A percentile compares a stretch with the other conserved stretches of the same genome.
Conservation (phyloP, 2,888 invertebrate genomes). For the Scaptomyza polygonia region DNA sequence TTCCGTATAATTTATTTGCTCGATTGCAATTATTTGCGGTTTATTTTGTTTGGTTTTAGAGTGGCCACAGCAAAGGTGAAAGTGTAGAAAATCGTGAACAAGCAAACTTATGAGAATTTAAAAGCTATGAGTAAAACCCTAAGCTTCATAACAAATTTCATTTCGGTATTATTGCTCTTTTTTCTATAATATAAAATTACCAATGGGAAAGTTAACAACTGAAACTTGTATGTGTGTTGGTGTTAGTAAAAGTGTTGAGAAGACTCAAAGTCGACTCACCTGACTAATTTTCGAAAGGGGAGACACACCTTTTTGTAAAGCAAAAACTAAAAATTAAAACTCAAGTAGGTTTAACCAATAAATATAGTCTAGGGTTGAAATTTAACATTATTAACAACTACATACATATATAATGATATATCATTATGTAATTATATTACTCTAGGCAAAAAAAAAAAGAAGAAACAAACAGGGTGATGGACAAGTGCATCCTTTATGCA, state of each 20-base stretch:
- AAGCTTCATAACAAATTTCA: constrained; percentile 13
- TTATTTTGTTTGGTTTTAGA: constrained; percentile 24
- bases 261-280: constrained; percentile 35
- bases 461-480: not conserved
- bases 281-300: constrained; percentile 36
- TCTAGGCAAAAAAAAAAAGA: not conserved
- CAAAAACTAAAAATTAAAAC: not conserved
- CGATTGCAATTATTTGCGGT: constrained; percentile 48
- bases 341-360: not conserved
- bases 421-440: not conserved
- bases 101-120: not conserved
- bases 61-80: not conserved
- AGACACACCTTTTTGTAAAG: not conserved
- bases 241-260: constrained; percentile 37
- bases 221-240: constrained; percentile 4
- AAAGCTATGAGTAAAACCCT: not conserved
- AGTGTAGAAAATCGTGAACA: not conserved
- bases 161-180: not conserved
- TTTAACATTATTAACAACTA: not conserved
- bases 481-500: constrained; percentile 1
- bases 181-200: constrained; percentile 1
- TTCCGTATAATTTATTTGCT: constrained; percentile 21
- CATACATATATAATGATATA: constrained; percentile 1
- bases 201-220: constrained; percentile 55
- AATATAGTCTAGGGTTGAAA: not conserved